Evolutionary conservation across 2,797 vertebrate genomes (phyloP), one percentile per base, ranked within the genome.

Genomic region (Buceros bicornis): DNA sequence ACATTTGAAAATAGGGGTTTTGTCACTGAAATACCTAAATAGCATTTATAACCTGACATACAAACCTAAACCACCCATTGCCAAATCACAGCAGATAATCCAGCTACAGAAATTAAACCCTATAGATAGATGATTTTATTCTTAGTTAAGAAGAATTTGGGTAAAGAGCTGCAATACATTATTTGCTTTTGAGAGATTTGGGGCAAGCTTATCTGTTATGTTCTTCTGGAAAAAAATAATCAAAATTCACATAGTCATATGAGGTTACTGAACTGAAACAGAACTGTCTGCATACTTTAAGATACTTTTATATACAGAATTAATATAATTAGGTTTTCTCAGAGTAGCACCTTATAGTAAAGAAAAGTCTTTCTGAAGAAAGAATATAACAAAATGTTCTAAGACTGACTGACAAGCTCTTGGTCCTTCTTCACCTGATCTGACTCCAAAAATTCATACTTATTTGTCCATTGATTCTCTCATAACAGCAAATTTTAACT

Each of bases 211-310:
- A 43, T 37, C 22, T 67, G 45, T 65, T 45, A 35, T 4, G 16
- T 24, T 78, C 24, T 54, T 81, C 24, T 56, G 14, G 45, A 8
- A 66, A 71, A 69, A 85, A 74, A 8, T 4, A 56, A 92, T 60
- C 22, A 54, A 78, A 81, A 95, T 85, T 71, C 19, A 22, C 48
- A 28, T 0, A 86, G 57, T 78, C 29, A 33, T 25, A 71, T 16
- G 31, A 94, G 33, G 25, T 86, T 88, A 88, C 58, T 90, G 87
- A 95, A 88, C 82, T 86, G 94, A 88, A 92, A 86, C 43, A 58
- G 85, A 92, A 72, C 16, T 81, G 79, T 42, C 72, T 93, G 64
- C 43, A 66, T 45, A 48, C 6, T 66, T 81, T 21, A 43, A 83
- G 31, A 24, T 86, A 86, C 62, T 90, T 90, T 82, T 81, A 64